Base-by-base conservation (phyloP, 2,113 vertebrate genomes). In the Lichenostomus cassidix region DNA sequence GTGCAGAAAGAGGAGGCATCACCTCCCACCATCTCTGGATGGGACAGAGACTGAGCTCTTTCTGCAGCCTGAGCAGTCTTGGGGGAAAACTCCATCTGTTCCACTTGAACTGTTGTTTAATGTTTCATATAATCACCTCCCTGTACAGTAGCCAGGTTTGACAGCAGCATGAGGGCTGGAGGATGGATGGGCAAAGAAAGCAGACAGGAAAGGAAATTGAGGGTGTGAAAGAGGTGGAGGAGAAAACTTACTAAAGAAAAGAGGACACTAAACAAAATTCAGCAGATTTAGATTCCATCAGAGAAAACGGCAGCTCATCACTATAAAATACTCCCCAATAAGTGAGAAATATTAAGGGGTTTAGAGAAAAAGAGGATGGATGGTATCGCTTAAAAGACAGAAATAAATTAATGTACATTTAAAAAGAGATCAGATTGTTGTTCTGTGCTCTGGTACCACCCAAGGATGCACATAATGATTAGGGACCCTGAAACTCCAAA, bases 71-170 rank as follows among this genome's bases (percentile, higher is more conserved):
- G 41, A 69, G 47, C 1, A 13, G 55, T 50, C 63, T 88, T 62
- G 20, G 37, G 37, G 20, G 20, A 52, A 63, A 46, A 8, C 28
- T 87, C 80, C 76, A 82, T 82, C 86, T 89, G 80, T 87, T 84
- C 53, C 62, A 41, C 86, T 78, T 64, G 85, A 95, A 35, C 31
- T 80, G 59, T 64, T 90, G 73, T 71, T 94, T 60, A 88, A 83
- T 68, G 64, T 75, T 92, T 90, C 82, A 42, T 94, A 7, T 83
- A 70, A 93, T 83, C 85, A 24, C 37, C 58, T 84, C 60, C 2
- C 0, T n/a, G 47, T 71, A 42, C 60, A 68, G 88, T 24, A 90
- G 88, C 55, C 41, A 63, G 13, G 25, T 70, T 83, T 94, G 90
- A 94, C 85, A 92, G 86, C 73, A 87, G 41, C 73, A 7, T 1